Evolutionary conservation across 2,888 invertebrate species (phyloP).

Genomic region (Drosophila infuscata): DNA sequence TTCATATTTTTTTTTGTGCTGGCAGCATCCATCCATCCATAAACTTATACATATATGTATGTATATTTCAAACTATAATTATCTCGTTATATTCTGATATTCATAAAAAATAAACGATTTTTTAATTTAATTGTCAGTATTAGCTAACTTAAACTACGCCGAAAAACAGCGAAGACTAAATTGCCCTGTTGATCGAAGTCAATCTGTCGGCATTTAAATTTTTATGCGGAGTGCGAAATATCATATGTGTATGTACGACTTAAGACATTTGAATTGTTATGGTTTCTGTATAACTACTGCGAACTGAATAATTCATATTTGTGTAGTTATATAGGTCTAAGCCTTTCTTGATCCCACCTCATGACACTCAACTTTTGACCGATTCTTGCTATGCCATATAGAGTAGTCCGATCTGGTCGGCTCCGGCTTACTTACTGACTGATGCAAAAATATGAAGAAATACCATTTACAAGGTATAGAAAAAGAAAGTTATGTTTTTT

Average conservation of each 20-base stretch:
- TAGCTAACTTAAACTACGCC: background rate
- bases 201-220: background rate
- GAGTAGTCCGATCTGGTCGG: background rate
- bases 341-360: background rate
- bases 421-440: background rate
- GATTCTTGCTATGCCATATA: background rate
- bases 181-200: too few species aligned
- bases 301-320: background rate
- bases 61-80: background rate
- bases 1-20: conserved; percentile 16
- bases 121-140: background rate
- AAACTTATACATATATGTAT: background rate
- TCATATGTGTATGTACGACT: too few species aligned
- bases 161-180: background rate
- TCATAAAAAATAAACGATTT: background rate
- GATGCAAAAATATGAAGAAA: background rate
- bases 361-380: background rate
- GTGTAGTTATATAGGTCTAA: background rate
- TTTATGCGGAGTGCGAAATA: background rate
- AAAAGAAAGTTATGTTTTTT: background rate
- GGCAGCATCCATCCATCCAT: background rate
- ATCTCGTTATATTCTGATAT: background rate
- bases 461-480: background rate
- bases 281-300: background rate
- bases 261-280: background rate